Evolutionary conservation across 2,888 invertebrate genomes (phyloP), one percentile per base, ranked within the genome.

Genomic region (Adelognathus sp.): DNA sequence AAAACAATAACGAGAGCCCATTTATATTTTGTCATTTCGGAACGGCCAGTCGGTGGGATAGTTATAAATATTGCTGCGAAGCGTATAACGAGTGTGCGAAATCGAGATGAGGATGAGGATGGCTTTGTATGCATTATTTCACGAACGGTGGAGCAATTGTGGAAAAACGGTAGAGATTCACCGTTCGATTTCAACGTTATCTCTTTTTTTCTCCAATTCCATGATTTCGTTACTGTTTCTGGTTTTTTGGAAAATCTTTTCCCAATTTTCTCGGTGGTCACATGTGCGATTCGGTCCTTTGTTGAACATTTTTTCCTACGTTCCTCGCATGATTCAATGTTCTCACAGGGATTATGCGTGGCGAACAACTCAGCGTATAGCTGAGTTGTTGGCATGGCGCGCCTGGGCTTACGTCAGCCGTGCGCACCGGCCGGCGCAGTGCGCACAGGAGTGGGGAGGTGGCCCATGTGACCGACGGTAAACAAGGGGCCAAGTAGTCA

Each of bases 1-100:
- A 76, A 76, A 76, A 76, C 71, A 76, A 76, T 76, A 76, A 76
- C 71, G 76, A 71, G 76, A 71, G 66, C 71, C n/a, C 76, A 76
- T 76, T 76, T 76, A 76, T 76, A 76, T 76, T 76, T 76, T 76
- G 71, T 76, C 76, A 60, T 71, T 71, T 41, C 66, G 36, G 39
- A 71, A 71, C 71, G 39, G 71, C 58, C 71, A 36, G 63, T 61
- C 71, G 61, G 60, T 16, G 11, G 66, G 71, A 61, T 76, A 71
- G 76, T 76, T 76, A 76, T 76, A 76, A 76, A 76, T 76, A 76
- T 76, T 66, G 71, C n/a, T 33, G n/a, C 21, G n/a, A 61, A 39
- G 56, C 56, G 56, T 58, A 70, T 58, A 70, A 64, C 69, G 75
- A 56, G 70, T n/a, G 56, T 31, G 50, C 31, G 63, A 58, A 58